Evolutionary conservation across 2,797 vertebrate species (phyloP).

Genomic region (Apogon hyalosoma): DNA sequence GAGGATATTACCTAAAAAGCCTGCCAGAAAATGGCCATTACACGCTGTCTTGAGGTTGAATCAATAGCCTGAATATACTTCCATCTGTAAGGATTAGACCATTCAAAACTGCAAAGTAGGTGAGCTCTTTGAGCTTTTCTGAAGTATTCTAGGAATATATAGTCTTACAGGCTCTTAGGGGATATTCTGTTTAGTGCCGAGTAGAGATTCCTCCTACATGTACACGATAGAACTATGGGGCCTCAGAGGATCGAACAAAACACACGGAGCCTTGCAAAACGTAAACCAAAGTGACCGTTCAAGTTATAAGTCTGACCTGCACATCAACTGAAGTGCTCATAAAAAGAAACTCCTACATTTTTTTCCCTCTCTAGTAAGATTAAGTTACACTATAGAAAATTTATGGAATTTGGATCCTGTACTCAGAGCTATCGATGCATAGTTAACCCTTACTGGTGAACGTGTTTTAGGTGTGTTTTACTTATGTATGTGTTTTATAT

Average conservation of each 20-base stretch:
- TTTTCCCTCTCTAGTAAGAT: neutral
- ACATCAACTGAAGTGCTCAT: neutral
- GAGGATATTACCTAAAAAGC: constrained; percentile 30
- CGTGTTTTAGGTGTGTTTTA: no score
- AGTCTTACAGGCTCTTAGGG: constrained; percentile 49
- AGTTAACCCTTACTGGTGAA: neutral
- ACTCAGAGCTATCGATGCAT: neutral
- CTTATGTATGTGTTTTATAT: no score
- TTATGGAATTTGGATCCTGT: constrained; percentile 1
- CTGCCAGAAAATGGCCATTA: constrained; percentile 53
- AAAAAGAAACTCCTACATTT: neutral
- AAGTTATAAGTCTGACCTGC: constrained; percentile 14
- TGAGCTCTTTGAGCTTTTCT: constrained; percentile 37
- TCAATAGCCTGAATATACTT: constrained; percentile 59
- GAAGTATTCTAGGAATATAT: constrained; percentile 43
- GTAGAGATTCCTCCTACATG: constrained; percentile 34
- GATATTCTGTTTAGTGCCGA: constrained; percentile 50
- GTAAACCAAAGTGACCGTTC: constrained; percentile 28
- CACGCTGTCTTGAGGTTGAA: constrained; percentile 47
- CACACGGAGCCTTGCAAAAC: constrained; percentile 21
- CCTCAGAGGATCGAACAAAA: constrained; percentile 14
- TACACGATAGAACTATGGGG: constrained; percentile 21
- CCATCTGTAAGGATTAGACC: constrained; percentile 60
- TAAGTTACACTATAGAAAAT: neutral
- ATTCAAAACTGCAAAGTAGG: constrained; percentile 39